Conservation (phyloP, 2,888 invertebrate genomes). For the Tetragnatha montana region DNA sequence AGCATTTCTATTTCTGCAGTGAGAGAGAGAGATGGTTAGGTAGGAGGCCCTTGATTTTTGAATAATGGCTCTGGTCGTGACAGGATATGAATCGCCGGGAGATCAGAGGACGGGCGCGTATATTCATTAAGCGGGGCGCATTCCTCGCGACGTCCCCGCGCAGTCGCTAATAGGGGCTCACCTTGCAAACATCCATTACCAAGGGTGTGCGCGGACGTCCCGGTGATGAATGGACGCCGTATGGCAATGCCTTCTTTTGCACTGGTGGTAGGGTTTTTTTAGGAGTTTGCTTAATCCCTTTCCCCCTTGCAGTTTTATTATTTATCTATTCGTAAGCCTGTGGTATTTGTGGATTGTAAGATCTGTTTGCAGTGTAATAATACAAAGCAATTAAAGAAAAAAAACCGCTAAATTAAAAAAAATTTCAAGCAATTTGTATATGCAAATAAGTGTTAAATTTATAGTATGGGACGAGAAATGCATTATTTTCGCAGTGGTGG, state of each 20-base stretch:
- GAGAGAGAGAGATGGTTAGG: constrained; percentile 22
- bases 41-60: constrained; percentile 59
- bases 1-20: not conserved
- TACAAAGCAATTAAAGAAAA: too few relatives aligned
- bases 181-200: constrained; percentile 65
- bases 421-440: too few relatives aligned
- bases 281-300: too few relatives aligned
- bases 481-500: too few relatives aligned
- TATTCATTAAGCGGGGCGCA: constrained; percentile 58
- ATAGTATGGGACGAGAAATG: too few relatives aligned
- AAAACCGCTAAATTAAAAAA: too few relatives aligned
- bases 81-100: constrained; percentile 67
- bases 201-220: constrained; percentile 26
- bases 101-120: constrained; percentile 59
- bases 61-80: constrained; percentile 52
- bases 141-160: constrained; percentile 37
- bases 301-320: too few relatives aligned
- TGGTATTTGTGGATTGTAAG: too few relatives aligned
- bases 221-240: constrained; percentile 52
- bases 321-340: too few relatives aligned
- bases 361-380: too few relatives aligned
- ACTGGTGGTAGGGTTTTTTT: too few relatives aligned
- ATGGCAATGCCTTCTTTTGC: not conserved
- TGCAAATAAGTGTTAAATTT: too few relatives aligned
- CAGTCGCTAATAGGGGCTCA: constrained; percentile 66